Conservation (phyloP, 2,113 vertebrate genomes). For the Callospermophilus lateralis region DNA sequence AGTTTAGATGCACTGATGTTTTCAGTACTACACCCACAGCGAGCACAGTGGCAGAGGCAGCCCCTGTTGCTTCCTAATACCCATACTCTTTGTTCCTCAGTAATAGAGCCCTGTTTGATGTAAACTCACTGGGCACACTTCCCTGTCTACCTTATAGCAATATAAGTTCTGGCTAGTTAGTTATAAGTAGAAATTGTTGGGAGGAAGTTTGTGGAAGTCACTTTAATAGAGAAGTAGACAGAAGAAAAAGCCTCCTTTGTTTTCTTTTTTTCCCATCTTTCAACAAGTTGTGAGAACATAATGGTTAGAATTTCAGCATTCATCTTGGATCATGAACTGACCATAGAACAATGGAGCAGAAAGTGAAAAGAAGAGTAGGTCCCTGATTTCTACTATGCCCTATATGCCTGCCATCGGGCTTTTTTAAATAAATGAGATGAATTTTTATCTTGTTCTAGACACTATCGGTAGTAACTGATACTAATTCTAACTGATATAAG, state of each 20-base stretch:
- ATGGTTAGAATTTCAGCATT: neutral
- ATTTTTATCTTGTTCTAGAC: neutral
- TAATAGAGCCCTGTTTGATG: neutral
- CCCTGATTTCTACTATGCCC: neutral
- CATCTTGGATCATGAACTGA: neutral
- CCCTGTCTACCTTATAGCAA: neutral
- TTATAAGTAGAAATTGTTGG: neutral
- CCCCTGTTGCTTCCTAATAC: neutral
- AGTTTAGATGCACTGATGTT: neutral
- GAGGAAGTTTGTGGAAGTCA: neutral
- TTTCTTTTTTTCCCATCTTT: neutral
- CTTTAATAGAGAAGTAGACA: neutral
- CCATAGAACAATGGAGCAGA: neutral
- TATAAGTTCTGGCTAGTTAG: neutral
- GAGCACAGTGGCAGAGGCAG: neutral
- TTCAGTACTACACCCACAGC: fast-evolving
- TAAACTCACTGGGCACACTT: neutral
- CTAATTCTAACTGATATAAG: neutral
- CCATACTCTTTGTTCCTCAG: neutral
- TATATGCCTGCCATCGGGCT: neutral
- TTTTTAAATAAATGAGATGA: neutral
- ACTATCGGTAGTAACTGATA: no score
- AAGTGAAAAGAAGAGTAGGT: neutral
- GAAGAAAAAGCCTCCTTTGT: neutral
- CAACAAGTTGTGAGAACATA: neutral